Evolutionary conservation across 1,140 invertebrate species (phyloP).

Genomic region (Heliconius eleuchia): DNA sequence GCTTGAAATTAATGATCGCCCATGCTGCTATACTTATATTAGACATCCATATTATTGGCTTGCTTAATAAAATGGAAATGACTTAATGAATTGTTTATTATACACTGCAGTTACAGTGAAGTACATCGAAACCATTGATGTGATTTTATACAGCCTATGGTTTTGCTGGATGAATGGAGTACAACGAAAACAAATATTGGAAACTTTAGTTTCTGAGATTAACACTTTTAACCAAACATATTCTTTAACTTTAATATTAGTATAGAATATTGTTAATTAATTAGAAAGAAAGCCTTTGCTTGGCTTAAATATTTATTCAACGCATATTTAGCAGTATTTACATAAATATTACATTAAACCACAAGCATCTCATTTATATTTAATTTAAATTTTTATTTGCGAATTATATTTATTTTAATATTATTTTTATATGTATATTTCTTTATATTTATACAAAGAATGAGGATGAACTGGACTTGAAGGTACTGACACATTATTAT

Average conservation of each 20-base stretch:
- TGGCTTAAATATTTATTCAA: neutral
- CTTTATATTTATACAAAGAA: conserved; percentile 12
- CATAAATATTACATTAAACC: conserved; percentile 15
- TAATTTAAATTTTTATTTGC: conserved; percentile 23
- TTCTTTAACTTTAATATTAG: neutral
- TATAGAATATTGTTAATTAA: neutral
- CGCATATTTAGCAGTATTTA: neutral
- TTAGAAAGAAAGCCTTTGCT: neutral
- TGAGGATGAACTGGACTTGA: neutral
- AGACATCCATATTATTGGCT: no score
- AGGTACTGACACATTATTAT: neutral
- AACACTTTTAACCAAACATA: no score
- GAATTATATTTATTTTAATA: conserved; percentile 25
- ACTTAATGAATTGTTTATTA: no score
- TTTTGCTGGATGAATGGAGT: no score
- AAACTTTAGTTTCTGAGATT: no score
- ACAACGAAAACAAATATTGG: no score
- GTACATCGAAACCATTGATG: no score
- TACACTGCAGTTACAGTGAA: no score
- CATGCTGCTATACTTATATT: no score
- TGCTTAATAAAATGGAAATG: no score
- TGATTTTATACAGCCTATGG: no score
- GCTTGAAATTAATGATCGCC: no score
- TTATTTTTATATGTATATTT: conserved; percentile 24
- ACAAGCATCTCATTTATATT: conserved; percentile 24